Evolutionary conservation across 2,888 invertebrate species (phyloP), one percentile per base, ranked within the genome.

Genomic region (Hartigia nigra): DNA sequence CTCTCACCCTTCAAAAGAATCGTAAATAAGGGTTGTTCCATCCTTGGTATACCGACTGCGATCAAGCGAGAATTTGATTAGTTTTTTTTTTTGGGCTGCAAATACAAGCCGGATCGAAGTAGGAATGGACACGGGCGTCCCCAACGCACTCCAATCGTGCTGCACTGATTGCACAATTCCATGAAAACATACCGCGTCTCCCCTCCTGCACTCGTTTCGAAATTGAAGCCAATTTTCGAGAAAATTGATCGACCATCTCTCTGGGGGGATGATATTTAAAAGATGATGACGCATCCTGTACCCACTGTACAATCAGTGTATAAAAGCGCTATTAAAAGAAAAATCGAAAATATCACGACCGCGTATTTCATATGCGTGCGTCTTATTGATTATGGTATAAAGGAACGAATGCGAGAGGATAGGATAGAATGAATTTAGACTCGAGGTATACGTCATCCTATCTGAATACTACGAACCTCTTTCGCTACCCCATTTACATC

Each of bases 61-160:
- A 85, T 85, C 80, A 86, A 86, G 84, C 84, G 84, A 80, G 85
- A 87, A 88, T 90, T 90, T 88, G 87, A 88, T 88, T 85, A 87
- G 83, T 23, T 5, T 55, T 55, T 55, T 55, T 9, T 35, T 55
- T 55, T 55, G 55, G 55, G 55, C 14, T 55, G 55, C 55, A 55
- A 55, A 55, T 55, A 55, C 55, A 9, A 55, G 0, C 23, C 23
- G 23, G 23, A 9, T 23, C 9, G 55, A 55, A 23, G 55, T 1
- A 55, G 23, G 55, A 23, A 23, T 5, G 55, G 2, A 55, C 55
- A 55, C 55, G 23, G 55, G 55, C 23, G 23, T 23, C 55, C 55
- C 55, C 23, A 9, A 9, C 55, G 31, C 76, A 76, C 77, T 75
- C 76, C 76, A 78, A 82, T 80, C 81, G 80, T 78, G 76, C 75